Percentiles rank a stretch among this genome's conserved stretches.
Conservation (phyloP, 2,797 vertebrate species). For the Danio aesculapii region DNA sequence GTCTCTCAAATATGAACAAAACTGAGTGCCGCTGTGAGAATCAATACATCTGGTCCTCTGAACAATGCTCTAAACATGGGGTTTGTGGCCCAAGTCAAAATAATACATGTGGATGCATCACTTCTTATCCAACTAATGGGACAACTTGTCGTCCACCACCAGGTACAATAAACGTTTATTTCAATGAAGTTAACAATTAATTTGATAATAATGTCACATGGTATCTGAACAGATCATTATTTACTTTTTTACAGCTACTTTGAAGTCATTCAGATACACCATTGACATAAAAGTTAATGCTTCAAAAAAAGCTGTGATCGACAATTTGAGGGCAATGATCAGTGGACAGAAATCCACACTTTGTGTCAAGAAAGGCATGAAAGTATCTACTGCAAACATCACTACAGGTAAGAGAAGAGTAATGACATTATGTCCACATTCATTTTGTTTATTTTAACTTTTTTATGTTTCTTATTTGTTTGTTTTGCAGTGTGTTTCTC, state of each 20-base stretch:
- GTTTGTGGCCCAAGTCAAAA: background rate
- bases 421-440: no score
- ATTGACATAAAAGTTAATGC: background rate
- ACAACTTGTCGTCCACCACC: background rate
- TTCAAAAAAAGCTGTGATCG: no score
- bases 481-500: no score
- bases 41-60: background rate
- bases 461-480: no score
- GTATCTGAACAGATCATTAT: background rate
- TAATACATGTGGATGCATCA: background rate
- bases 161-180: no score
- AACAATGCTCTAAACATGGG: background rate
- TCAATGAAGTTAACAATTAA: fast-evolving
- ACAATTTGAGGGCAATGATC: background rate
- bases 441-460: no score
- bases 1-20: background rate
- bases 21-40: background rate
- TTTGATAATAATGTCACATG: background rate
- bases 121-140: background rate
- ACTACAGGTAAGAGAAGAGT: background rate
- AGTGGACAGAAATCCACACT: background rate
- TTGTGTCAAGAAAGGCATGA: background rate
- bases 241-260: fast-evolving
- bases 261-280: background rate
- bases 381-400: background rate